Percentiles rank a stretch among this genome's conserved stretches.
Conservation (phyloP, 2,797 vertebrate species). For the Agapornis canus region DNA sequence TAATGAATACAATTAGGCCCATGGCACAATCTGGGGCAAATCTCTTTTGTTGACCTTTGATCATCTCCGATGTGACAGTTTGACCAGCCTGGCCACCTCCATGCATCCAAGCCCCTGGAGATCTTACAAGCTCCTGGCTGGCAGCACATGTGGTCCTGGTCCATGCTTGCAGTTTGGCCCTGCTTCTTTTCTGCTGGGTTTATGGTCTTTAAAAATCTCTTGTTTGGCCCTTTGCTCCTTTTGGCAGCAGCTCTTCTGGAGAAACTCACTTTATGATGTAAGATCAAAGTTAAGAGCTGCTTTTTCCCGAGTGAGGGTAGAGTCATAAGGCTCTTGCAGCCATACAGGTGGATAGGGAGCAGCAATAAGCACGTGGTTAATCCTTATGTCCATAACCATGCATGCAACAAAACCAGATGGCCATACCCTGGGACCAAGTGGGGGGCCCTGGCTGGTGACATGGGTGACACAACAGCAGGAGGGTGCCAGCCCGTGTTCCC, state of each 20-base stretch:
- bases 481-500: neutral
- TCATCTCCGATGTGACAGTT: neutral
- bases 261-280: neutral
- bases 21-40: neutral
- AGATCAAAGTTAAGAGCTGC: neutral
- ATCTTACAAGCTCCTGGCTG: neutral
- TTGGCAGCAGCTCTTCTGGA: neutral
- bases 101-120: neutral
- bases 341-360: fast-evolving
- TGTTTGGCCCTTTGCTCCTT: neutral
- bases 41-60: neutral
- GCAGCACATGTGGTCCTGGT: neutral
- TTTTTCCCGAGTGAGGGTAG: neutral
- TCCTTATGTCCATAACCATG: neutral
- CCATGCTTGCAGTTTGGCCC: neutral
- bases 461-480: fast-evolving
- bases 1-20: neutral
- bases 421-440: fast-evolving
- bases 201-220: neutral
- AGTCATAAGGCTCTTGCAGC: fast-evolving
- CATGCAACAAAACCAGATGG: fast-evolving
- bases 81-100: neutral
- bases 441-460: neutral
- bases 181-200: neutral
- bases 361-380: neutral